These are phyloP conservation scores for Myzus persicae DNA, from an alignment of 1,140 invertebrate genomes.

Conservation along the genomic window DNA sequence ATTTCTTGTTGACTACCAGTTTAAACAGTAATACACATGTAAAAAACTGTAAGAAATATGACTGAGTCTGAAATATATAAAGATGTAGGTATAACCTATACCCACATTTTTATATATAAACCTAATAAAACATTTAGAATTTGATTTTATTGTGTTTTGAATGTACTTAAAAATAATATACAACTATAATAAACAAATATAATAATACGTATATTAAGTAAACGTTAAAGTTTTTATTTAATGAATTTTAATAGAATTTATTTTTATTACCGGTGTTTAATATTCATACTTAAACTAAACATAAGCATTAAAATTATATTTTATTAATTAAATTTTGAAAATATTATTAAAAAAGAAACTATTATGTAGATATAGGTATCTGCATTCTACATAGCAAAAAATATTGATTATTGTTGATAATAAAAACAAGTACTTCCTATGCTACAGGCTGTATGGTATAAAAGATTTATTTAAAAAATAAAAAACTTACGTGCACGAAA, in stretches of 20 bases:
- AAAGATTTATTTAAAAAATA: no score
- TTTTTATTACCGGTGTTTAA: background rate
- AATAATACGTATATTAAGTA: background rate
- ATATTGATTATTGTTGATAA: no score
- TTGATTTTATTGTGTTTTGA: background rate
- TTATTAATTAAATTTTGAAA: background rate
- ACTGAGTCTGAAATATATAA: background rate
- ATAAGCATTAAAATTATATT: background rate
- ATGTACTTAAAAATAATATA: background rate
- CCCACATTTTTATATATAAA: no score
- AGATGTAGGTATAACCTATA: background rate
- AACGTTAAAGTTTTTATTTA: background rate
- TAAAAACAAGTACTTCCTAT: no score
- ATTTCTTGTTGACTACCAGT: background rate
- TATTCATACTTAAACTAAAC: background rate
- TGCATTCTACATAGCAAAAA: background rate
- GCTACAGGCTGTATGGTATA: no score
- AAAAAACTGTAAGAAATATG: background rate
- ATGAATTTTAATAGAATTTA: background rate
- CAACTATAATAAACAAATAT: background rate
- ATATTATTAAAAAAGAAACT: background rate
- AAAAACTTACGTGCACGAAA: background rate
- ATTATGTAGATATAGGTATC: no score
- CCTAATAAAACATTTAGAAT: background rate
- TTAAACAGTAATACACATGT: background rate